Base-by-base conservation (phyloP, 2,113 vertebrate genomes). In the Terrapene triunguis region DNA sequence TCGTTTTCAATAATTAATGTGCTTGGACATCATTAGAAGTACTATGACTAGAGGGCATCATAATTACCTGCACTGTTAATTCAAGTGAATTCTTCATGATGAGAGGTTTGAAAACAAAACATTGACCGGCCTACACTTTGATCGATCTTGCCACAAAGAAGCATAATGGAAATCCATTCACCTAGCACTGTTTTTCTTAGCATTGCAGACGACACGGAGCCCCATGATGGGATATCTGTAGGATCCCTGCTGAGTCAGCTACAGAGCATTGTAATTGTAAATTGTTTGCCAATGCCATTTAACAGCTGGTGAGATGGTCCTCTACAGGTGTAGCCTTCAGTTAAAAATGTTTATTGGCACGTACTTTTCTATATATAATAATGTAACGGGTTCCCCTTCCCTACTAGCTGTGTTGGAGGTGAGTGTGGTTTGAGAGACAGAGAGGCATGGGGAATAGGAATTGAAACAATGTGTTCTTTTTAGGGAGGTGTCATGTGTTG, bases 191-290 rank as follows among this genome's bases (percentile, higher is more conserved):
- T 82, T 16, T 51, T 27, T 42, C 65, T 72, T 72, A 72, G 44
- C 38, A 82, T 9, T 42, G 38, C 35, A 32, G 57, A 19, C 24
- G 24, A 32, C 78, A 10, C 1, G 44, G 44, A 59, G 47, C 82
- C 17, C 10, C 38, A n/a, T 22, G 78, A 48, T 25, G 25, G 74
- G 81, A 4, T 1, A 51, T 65, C 82, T 65, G 85, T 47, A 27
- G 8, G 81, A 59, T 25, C 54, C 54, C 24, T 44, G 6, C 16
- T 47, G 44, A 50, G 50, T 50, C 93, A 76, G 19, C 8, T 42
- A 9, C 35, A 1, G 50, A 0, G 0, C 81, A 44, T 1, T 5
- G 0, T 19, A 35, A 35, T 5, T 50, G 51, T 88, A 74, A 90
- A 80, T 82, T 80, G 42, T 12, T 32, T 5, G 2, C 50, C 84